phyloP scores from a whole-genome alignment of 2,113 vertebrate genomes.

The Boulengeromyrus knoepffleri region DNA sequence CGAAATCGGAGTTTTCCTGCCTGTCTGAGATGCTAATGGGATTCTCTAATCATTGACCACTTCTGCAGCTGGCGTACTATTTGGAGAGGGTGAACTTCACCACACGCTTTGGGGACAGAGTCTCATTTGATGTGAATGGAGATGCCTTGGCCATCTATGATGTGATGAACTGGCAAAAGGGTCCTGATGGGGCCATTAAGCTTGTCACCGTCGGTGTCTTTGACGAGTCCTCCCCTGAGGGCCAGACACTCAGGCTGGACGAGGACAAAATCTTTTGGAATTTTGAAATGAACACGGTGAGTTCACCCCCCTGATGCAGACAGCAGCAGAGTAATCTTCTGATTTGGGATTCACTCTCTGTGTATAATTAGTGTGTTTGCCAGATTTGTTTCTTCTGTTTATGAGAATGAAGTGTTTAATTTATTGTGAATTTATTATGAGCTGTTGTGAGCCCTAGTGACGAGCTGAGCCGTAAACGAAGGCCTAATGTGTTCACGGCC shows the following conservation, averaged over 20 bases:
- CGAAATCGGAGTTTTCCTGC: background rate
- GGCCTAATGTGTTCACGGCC: background rate
- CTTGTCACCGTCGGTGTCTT: conserved; percentile 47
- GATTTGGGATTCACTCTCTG: background rate
- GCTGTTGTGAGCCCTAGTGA: background rate
- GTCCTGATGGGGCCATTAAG: conserved; percentile 36
- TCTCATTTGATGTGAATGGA: conserved; percentile 59
- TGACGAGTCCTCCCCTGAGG: conserved; percentile 35
- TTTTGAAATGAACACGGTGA: conserved; percentile 38
- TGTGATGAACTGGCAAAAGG: conserved; percentile 55
- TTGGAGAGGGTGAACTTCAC: conserved; percentile 53
- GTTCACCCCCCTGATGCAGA: background rate
- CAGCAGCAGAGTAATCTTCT: background rate
- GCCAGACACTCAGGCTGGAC: conserved; percentile 44
- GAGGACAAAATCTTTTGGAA: conserved; percentile 53
- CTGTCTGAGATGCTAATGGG: background rate
- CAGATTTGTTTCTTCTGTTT: background rate
- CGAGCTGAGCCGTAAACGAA: background rate
- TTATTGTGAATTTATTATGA: background rate
- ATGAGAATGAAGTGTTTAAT: background rate
- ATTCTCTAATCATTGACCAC: background rate
- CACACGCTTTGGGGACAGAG: conserved; percentile 50
- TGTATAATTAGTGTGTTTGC: background rate
- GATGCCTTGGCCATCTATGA: conserved; percentile 61
- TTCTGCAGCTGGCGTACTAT: conserved; percentile 48